Evolutionary conservation across 2,797 vertebrate genomes (phyloP), one percentile per base, ranked within the genome.

Genomic region (Pelobates cultripes): DNA sequence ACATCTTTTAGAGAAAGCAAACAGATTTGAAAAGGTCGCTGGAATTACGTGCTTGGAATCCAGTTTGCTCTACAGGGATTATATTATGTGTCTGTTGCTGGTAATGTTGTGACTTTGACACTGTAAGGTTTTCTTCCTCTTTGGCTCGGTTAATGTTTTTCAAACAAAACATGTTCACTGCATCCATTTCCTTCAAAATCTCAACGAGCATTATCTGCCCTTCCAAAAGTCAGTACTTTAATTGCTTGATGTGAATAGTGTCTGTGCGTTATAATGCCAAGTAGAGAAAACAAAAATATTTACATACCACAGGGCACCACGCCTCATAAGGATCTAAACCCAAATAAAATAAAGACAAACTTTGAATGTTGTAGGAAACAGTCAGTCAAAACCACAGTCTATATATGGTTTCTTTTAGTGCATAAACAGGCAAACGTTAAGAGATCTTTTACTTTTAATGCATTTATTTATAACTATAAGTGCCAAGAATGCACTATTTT

Each of bases 71-170:
- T 85, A 67, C 43, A 67, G 61, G 53, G 4, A 86, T 85, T 85
- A 85, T 89, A 7, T 6, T 89, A 89, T 86, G 71, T 84, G 88
- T 86, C 70, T 85, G 89, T 85, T 85, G 85, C 88, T 92, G 90
- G 90, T 90, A 89, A 88, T 88, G 84, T 84, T 86, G 77, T 89
- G 91, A 90, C 93, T 88, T 91, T 88, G 93, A 93, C 91, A 93
- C 92, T 75, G 68, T 87, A 82, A 89, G 78, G 85, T 85, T 87
- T 86, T 84, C 89, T 96, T 96, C 94, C 94, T 94, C 89, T 94
- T 88, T 91, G 89, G 89, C 87, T 88, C 87, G 80, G 84, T 76
- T 86, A 88, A 83, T 79, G 85, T 53, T 81, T 85, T 10, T 79
- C 84, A 82, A 89, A 88, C 88, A 87, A 88, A 89, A 80, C 77